phyloP scores from a whole-genome alignment of 2,797 vertebrate genomes.

The Argyrosomus regius region DNA sequence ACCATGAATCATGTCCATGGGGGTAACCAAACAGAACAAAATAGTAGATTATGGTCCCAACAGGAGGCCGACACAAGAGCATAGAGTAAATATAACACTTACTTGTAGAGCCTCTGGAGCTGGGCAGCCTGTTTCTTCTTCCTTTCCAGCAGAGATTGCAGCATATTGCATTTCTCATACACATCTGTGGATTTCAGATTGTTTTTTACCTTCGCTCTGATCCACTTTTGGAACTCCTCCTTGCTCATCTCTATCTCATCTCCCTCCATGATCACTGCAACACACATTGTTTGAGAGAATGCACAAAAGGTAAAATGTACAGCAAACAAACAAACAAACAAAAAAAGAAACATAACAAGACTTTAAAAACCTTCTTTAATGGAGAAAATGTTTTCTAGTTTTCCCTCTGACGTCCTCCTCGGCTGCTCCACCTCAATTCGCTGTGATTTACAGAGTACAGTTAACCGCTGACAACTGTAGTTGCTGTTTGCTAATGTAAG shows the following conservation, averaged over 20 bases:
- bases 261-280: conserved; percentile 68
- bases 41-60: not conserved
- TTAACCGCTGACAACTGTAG: no score
- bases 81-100: conserved; percentile 43
- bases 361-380: no score
- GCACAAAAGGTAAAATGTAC: not conserved
- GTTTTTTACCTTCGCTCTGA: conserved; percentile 57
- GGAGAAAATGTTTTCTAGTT: no score
- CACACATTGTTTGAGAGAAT: conserved; percentile 3
- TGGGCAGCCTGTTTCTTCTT: conserved; percentile 47
- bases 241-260: conserved; percentile 64
- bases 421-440: no score
- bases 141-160: conserved; percentile 67
- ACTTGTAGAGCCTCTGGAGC: conserved; percentile 70
- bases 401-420: no score
- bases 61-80: not conserved
- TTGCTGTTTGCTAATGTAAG: no score
- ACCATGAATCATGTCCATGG: no score
- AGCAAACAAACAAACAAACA: not conserved
- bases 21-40: not conserved
- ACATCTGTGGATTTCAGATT: conserved; percentile 18
- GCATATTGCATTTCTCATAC: conserved; percentile 38
- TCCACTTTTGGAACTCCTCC: conserved; percentile 70
- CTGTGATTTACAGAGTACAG: no score
- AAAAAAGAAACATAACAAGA: no score